Evolutionary conservation across 2,888 invertebrate species (phyloP).

Genomic region (Sminthurides aquaticus): DNA sequence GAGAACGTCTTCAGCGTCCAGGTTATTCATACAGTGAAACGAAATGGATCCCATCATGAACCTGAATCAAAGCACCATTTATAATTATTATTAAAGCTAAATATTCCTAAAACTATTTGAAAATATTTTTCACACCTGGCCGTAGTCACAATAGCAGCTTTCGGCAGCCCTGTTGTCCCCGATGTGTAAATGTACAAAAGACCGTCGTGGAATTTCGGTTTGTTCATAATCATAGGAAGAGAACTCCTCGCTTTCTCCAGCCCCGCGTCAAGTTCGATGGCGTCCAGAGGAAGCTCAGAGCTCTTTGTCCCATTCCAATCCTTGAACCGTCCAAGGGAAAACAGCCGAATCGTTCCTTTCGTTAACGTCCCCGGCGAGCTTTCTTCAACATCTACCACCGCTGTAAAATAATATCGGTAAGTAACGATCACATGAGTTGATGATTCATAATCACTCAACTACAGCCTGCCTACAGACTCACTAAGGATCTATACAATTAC

Average conservation of each 20-base stretch:
- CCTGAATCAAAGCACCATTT: neutral
- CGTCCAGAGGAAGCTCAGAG: neutral
- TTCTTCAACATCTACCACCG: too few species aligned
- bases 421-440: too few species aligned
- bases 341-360: neutral
- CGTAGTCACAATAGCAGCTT: slow-evolving; percentile 94
- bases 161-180: slow-evolving; percentile 95
- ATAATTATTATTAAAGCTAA: too few species aligned
- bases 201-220: slow-evolving; percentile 2
- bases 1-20: slow-evolving; percentile 2
- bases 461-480: too few species aligned
- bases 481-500: too few species aligned
- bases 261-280: neutral
- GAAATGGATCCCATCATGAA: slow-evolving; percentile 14
- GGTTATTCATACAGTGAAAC: slow-evolving; percentile 9
- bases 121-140: too few species aligned
- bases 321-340: neutral
- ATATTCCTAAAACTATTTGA: too few species aligned
- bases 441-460: too few species aligned
- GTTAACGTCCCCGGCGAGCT: neutral
- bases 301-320: neutral
- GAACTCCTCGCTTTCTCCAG: neutral
- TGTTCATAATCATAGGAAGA: neutral
- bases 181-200: slow-evolving; percentile 84
- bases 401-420: too few species aligned